Base-by-base conservation (phyloP, 1,140 invertebrate genomes). In the Alviniconcha marisindica region DNA sequence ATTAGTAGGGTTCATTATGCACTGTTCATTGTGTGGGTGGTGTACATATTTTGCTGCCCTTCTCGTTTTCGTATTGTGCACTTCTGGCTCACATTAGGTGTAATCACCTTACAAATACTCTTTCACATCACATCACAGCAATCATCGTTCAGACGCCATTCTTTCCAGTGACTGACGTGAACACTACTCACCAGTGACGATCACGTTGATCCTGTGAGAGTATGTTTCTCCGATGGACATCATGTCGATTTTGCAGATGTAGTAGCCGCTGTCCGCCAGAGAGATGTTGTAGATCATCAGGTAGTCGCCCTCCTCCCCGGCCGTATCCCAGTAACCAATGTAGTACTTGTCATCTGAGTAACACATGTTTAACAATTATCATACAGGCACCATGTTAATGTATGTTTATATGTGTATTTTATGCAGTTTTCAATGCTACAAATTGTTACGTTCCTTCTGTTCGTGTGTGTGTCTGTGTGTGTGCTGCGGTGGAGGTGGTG, bases 111-210 rank as follows among this genome's bases (percentile, higher is more conserved):
- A 66, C 60, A 66, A 66, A 12, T 12, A n/a, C 60, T 66, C 5
- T 12, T 31, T 12, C 31, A 71, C 28, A 28, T 71, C 2, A 71
- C 18, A 1, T 71, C 48, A 51, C 48, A 51, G 48, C n/a, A n/a
- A n/a, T n/a, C n/a, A n/a, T n/a, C n/a, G 48, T 51, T 7, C 48
- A 51, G 48, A 21, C 21, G 48, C 48, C 7, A 7, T 51, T 21
- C 0, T n/a, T 73, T 18, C 12, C 33, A 73, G 33, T n/a, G 18
- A 18, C 33, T 42, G 44, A 12, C 21, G 15, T n/a, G n/a, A n/a
- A n/a, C n/a, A n/a, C n/a, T 28, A 54, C 77, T 78, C 31, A 80
- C 78, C 56, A 5, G 78, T 66, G 60, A 60, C 78, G 28, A 66
- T 69, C 24, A 80, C 78, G 21, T 44, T 66, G 60, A 80, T 80